These are phyloP conservation scores for Oxyura jamaicensis DNA, from an alignment of 2,113 vertebrate species.

Conservation along the genomic window DNA sequence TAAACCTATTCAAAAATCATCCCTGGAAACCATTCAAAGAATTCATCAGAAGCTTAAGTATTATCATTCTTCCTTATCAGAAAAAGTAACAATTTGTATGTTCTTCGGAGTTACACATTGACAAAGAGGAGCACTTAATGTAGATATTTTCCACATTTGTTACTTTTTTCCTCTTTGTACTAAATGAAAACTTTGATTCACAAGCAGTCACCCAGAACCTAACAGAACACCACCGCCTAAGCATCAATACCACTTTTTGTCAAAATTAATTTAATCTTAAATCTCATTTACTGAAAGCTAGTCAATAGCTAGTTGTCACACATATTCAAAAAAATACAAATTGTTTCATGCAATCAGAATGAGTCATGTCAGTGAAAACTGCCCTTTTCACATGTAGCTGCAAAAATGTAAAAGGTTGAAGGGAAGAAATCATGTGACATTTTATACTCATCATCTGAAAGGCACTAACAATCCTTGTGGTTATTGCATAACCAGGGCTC, in stretches of 20 bases:
- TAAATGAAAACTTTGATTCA: background rate
- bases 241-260: background rate
- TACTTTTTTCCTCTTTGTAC: background rate
- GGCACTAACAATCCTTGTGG: conserved; percentile 24
- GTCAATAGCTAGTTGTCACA: background rate
- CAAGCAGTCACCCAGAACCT: background rate
- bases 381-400: conserved; percentile 1
- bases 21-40: background rate
- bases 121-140: background rate
- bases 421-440: conserved; percentile 20
- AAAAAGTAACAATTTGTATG: background rate
- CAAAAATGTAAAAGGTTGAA: conserved; percentile 1
- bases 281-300: background rate
- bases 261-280: conserved; percentile 24
- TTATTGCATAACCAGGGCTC: conserved; percentile 1
- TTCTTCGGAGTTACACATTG: background rate
- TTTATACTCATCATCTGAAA: conserved; percentile 37
- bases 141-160: background rate
- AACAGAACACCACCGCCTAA: background rate
- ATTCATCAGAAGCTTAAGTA: background rate
- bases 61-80: background rate
- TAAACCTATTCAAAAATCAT: background rate
- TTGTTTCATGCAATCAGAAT: background rate
- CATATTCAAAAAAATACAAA: background rate
- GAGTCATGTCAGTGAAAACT: background rate